phyloP scores from a whole-genome alignment of 2,113 vertebrate species.

The Dipodomys spectabilis region DNA sequence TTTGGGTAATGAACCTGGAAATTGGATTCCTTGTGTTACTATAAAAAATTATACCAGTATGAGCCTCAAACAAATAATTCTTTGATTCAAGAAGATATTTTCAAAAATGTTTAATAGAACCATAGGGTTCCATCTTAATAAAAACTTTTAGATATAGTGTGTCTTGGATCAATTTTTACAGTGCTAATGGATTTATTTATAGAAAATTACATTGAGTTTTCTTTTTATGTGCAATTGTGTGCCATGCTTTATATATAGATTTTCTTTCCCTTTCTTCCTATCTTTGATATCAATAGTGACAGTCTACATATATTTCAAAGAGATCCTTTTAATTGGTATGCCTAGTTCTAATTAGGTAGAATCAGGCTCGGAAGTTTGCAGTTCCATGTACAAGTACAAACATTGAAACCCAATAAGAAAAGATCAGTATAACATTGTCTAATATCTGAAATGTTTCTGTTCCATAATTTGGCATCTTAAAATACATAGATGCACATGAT shows the following conservation, averaged over 20 bases:
- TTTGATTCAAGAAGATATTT: conserved; percentile 70
- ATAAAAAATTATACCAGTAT: conserved; percentile 83
- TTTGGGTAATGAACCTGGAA: conserved; percentile 91
- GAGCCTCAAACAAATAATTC: conserved; percentile 79
- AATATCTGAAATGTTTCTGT: conserved; percentile 56
- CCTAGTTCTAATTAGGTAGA: conserved; percentile 55
- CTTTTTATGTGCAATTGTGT: conserved; percentile 15
- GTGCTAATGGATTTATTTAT: conserved; percentile 34
- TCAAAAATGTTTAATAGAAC: conserved; percentile 49
- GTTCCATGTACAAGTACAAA: background rate
- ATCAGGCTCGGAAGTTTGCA: background rate
- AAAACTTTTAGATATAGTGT: conserved; percentile 46
- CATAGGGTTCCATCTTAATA: conserved; percentile 39
- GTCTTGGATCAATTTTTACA: conserved; percentile 61
- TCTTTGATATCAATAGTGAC: background rate
- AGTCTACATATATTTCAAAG: conserved; percentile 27
- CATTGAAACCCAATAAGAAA: background rate
- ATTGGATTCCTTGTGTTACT: conserved; percentile 87
- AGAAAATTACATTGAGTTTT: conserved; percentile 13
- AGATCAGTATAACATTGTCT: conserved; percentile 48
- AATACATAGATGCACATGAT: background rate
- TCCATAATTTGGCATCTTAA: conserved; percentile 13
- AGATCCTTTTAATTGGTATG: conserved; percentile 51
- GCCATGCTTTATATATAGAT: background rate
- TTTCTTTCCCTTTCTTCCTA: conserved; percentile 7